Base-by-base conservation (phyloP, 30 jellyfish, hydroid and myxozoan genomes). In the Pseudorhiza aurosa region DNA sequence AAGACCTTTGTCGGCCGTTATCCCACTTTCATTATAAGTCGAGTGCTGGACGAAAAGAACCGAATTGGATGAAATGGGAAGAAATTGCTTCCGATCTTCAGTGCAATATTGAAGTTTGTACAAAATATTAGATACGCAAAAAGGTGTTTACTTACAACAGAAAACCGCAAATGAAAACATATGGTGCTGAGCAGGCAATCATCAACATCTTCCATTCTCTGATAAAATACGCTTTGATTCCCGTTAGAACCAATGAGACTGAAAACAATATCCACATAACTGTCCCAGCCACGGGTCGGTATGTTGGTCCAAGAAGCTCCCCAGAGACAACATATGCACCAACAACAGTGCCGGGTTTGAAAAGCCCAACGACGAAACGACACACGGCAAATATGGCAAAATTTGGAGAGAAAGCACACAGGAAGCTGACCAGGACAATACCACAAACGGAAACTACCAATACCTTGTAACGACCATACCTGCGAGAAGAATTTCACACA, bases 231-330 rank as follows among this genome's bases (percentile, higher is more conserved):
- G 97, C 97, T 43, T 90, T 83, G 32, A 90, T 67, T 6, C 97
- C 97, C 37, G 90, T 88, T 53, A 83, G 58, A 32, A 80, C 85
- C 87, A 90, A 71, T 6, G 96, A 79, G 2, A 82, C 65, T 32
- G 95, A 68, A 63, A 82, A 75, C 39, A 65, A 60, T 1, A 90
- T 62, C 96, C 96, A 90, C 75, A 83, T 44, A n/a, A 65, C 15
- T 10, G 79, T 65, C 7, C 97, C 97, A 18, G 97, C 95, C 1
- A 49, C 25, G 10, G 97, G 97, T 21, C 97, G 92, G 26, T 75
- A 68, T 43, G 30, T 75, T 43, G 87, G 90, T 5, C 97, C 97
- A 42, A 90, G 96, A n/a, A 90, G 74, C 51, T 90, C 97, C 8
- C 88, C 77, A 29, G 73, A 70, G 51, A 90, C 67, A 56, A 90